Conservation (phyloP, 2,113 vertebrate genomes). For the Bambusicola thoracicus region DNA sequence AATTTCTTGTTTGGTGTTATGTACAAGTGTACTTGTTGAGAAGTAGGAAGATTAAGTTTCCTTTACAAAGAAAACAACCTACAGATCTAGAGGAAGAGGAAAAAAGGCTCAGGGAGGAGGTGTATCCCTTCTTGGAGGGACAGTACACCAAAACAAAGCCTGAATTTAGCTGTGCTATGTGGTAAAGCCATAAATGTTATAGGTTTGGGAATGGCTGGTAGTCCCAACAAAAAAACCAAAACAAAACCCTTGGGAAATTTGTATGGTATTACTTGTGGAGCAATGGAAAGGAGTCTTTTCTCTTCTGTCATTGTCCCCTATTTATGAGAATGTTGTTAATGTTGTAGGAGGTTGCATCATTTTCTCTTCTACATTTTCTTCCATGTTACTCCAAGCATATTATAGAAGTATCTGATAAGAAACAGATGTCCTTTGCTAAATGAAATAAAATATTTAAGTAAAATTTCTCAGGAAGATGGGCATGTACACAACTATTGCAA, state of each 20-base stretch:
- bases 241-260: not conserved
- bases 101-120: not conserved
- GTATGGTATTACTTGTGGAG: not conserved
- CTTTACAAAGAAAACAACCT: not conserved
- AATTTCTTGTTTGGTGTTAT: not conserved
- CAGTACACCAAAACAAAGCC: not conserved
- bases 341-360: not conserved
- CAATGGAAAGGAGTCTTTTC: not conserved
- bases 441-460: not conserved
- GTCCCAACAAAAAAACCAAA: not conserved
- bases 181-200: not conserved
- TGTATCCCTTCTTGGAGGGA: not conserved
- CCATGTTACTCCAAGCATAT: not conserved
- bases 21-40: not conserved
- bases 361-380: not conserved
- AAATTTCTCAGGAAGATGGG: not conserved
- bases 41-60: not conserved
- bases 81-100: not conserved
- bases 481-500: not conserved
- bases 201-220: not conserved
- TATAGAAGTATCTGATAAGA: not conserved
- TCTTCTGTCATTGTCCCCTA: not conserved
- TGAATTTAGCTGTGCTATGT: rapidly evolving
- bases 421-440: not conserved
- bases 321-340: not conserved